Base-by-base conservation (phyloP, 2,888 invertebrate species). In the Loripinus fragilis region DNA sequence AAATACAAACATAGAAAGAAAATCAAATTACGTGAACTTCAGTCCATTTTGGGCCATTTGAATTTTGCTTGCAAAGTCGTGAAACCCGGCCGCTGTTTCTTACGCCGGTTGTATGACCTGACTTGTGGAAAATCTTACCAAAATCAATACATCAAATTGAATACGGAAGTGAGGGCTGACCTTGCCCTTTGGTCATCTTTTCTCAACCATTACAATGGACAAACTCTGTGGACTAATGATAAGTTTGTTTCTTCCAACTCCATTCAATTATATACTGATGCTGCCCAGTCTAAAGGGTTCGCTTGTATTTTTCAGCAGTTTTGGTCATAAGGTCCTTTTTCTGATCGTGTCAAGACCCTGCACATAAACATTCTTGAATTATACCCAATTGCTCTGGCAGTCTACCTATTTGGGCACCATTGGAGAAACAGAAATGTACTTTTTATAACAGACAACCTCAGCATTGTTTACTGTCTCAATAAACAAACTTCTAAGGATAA, bases 61-160 rank as follows among this genome's bases (percentile, higher is more conserved):
- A 75, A 79, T 41, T 75, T 79, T 52, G 79, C 75, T 15, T 79
- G 75, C 42, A 75, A 75, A 38, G 75, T 55, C 12, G 71, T 78
- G 2, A 71, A 67, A 60, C 74, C 69, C 7, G 74, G 78, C 7
- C 20, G 71, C 0, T 75, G 75, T 35, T 79, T 75, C 41, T 45
- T 79, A 12, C 38, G 79, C 0, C n/a, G 79, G 15, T 35, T 79
- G n/a, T 75, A 79, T 64, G 75, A 79, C 33, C 38, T 79, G n/a
- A 75, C 69, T 12, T 23, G 15, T 0, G 75, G 75, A 0, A 38
- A 33, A 7, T 20, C 35, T 3, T 55, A 71, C 23, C 55, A 28
- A 23, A n/a, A 67, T n/a, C 77, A 78, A 28, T 33, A 38, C 10
- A 74, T 78, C 23, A 67, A 48, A n/a, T 28, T 75, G 3, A 33